phyloP scores from a whole-genome alignment of 2,113 vertebrate species.

The Aegotheles bennettii region DNA sequence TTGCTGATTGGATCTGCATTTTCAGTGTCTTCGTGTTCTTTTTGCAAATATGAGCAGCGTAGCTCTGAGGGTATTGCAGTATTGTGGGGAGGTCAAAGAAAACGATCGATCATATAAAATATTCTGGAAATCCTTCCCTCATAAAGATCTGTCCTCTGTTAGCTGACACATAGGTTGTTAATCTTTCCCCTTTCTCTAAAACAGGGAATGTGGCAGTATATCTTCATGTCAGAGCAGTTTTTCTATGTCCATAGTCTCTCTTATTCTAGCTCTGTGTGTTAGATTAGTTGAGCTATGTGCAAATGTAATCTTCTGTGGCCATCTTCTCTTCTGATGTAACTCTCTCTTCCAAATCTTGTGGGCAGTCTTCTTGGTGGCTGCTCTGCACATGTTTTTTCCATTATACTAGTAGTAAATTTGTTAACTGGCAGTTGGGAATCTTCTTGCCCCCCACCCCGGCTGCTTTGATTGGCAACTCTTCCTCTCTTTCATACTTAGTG shows the following conservation, averaged over 20 bases:
- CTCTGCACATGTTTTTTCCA: conserved; percentile 49
- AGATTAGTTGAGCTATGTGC: not conserved
- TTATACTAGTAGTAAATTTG: conserved; percentile 52
- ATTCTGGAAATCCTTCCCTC: not conserved
- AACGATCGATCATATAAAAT: not conserved
- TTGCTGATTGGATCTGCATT: not conserved
- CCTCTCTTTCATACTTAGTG: conserved; percentile 44
- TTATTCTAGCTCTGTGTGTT: not conserved
- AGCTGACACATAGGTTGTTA: not conserved
- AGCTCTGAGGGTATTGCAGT: not conserved
- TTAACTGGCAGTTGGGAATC: conserved; percentile 42
- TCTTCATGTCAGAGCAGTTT: not conserved
- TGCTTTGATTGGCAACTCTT: not conserved
- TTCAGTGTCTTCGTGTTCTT: not conserved
- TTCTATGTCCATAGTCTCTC: not conserved
- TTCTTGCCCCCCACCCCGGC: not conserved
- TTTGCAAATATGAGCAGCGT: not conserved
- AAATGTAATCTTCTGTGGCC: not conserved
- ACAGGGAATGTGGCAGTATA: not conserved
- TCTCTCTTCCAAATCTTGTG: not conserved
- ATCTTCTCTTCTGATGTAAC: conserved; percentile 1
- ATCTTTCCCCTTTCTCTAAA: not conserved
- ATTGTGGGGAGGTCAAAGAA: not conserved
- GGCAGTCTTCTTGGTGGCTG: conserved; percentile 42
- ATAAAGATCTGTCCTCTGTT: not conserved